Evolutionary conservation across 30 jellyfish, hydroid and myxozoan genomes (phyloP).

Genomic region (Aurelia sp.): DNA sequence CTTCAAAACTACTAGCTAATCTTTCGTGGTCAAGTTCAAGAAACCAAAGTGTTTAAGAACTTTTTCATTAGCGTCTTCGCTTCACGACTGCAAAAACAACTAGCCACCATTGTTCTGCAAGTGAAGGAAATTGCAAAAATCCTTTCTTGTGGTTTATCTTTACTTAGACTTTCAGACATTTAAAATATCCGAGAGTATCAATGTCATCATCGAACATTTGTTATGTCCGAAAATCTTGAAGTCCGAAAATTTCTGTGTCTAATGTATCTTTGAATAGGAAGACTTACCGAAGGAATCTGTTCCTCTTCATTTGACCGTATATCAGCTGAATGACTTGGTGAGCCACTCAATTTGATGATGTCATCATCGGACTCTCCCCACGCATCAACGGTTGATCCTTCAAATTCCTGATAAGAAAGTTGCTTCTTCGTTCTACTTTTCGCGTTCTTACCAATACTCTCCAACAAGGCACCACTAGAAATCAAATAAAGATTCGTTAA

Average conservation of each 20-base stretch:
- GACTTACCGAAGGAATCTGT: too few species aligned
- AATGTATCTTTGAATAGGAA: neutral
- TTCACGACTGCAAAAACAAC: too few species aligned
- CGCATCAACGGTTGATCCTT: constrained; percentile 95
- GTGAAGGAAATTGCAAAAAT: too few species aligned
- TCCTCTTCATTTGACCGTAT: neutral
- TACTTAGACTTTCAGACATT: neutral
- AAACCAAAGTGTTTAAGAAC: too few species aligned
- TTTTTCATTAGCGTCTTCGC: too few species aligned
- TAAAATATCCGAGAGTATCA: neutral
- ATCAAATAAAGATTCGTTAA: neutral
- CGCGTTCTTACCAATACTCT: constrained; percentile 71
- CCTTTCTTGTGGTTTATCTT: neutral
- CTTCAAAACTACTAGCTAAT: too few species aligned
- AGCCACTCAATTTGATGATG: constrained; percentile 38
- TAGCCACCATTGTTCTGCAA: too few species aligned
- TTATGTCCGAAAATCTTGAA: too few species aligned
- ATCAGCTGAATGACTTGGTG: constrained; percentile 37
- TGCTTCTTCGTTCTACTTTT: constrained; percentile 50
- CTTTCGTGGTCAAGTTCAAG: too few species aligned
- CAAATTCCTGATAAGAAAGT: constrained; percentile 85
- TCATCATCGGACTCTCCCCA: constrained; percentile 97
- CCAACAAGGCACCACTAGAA: constrained; percentile 75
- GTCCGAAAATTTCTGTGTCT: neutral
- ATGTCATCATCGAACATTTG: too few species aligned